Evolutionary conservation across 2,888 invertebrate genomes (phyloP), one percentile per base, ranked within the genome.

Genomic region (Opisthograptis luteolata): DNA sequence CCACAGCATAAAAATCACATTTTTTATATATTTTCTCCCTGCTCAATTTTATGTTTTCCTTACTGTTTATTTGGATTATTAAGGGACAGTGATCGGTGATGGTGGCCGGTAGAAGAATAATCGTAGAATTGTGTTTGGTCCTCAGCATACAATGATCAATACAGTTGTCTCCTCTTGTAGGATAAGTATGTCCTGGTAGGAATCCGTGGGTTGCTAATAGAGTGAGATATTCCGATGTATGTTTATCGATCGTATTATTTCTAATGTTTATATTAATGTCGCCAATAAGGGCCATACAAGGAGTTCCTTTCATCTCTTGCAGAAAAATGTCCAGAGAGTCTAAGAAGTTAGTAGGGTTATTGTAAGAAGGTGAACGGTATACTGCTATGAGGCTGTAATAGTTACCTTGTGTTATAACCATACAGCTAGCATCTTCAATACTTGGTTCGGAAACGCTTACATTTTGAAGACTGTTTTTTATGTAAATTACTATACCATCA

Each of bases 121-220:
- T 27, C 1, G 25, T 42, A 2, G 42, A 13, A 10, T 2, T 2
- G 2, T 14, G 22, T 27, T 42, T 42, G 7, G 34, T 12, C 19
- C 34, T 42, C 1, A 42, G 4, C 17, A 42, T 42, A n/a, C 15
- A 34, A 19, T 42, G 42, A 12, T 42, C 42, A 10, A 42, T 24
- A n/a, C 42, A 42, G 3, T 32, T 10, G 1, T 27, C n/a, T 19
- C 31, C 34, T 19, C 42, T 32, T 8, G 42, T 42, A 1, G 17
- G 12, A 8, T 24, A 10, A 1, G 6, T 9, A 19, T 42, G 32
- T 12, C 22, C 42, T 1, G 42, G 42, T 24, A 41, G 15, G 0
- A 41, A 6, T 1, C 32, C 41, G 15, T 41, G 41, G 7, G 22
- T 42, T 1, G 25, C 34, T 2, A 34, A 17, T 19, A 34, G 7